A percentile compares a stretch with the other conserved stretches of the same genome.
Conservation (phyloP, 2,888 invertebrate species). For the Agonopterix alstromeriana region DNA sequence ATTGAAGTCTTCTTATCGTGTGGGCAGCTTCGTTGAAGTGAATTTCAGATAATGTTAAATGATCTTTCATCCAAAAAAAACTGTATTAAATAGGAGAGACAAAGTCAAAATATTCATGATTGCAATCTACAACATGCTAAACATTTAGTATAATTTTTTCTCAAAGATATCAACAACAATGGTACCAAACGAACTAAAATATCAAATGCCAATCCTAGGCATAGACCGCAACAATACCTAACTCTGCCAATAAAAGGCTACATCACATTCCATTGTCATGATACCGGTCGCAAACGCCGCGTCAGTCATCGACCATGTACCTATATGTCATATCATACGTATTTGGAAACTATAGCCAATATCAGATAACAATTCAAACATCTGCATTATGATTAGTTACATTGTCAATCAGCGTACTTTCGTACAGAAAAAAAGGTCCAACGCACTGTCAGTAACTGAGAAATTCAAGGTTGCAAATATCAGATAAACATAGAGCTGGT, state of each 20-base stretch:
- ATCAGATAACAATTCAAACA: slow-evolving; percentile 63
- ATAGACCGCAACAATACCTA: slow-evolving; percentile 45
- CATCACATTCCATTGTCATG: slow-evolving; percentile 45
- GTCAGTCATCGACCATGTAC: slow-evolving; percentile 45
- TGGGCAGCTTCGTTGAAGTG: too few relatives aligned
- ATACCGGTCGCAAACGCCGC: slow-evolving; percentile 32
- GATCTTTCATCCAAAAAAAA: too few relatives aligned
- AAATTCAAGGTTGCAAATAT: slow-evolving; percentile 40
- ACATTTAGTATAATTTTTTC: slow-evolving; percentile 23
- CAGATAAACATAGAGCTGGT: slow-evolving; percentile 17
- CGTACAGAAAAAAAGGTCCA: slow-evolving; percentile 42
- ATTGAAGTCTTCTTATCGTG: too few relatives aligned
- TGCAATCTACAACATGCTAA: neutral
- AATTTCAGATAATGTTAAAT: too few relatives aligned
- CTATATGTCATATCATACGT: slow-evolving; percentile 25
- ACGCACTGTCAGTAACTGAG: slow-evolving; percentile 30
- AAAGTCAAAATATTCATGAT: too few relatives aligned
- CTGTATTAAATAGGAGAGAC: too few relatives aligned
- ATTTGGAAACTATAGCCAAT: slow-evolving; percentile 48
- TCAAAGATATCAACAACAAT: slow-evolving; percentile 36
- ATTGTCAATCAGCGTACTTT: slow-evolving; percentile 56
- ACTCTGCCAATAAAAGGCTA: slow-evolving; percentile 36
- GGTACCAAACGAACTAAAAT: slow-evolving; percentile 47
- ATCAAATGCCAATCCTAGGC: slow-evolving; percentile 45
- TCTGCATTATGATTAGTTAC: slow-evolving; percentile 53